phyloP scores from a whole-genome alignment of 2,888 invertebrate genomes.

The Belgica antarctica region DNA sequence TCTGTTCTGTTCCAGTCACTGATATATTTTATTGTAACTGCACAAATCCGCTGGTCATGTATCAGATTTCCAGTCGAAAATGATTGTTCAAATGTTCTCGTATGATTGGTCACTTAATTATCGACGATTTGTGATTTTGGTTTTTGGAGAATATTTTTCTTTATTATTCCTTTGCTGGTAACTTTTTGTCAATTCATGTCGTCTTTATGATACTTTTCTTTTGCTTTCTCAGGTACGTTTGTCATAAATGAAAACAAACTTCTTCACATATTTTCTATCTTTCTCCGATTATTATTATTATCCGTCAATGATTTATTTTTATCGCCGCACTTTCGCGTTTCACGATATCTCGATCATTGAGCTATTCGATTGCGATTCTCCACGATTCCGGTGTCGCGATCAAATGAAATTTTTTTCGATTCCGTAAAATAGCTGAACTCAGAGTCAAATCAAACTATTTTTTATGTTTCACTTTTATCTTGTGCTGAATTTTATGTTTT shows the following conservation, averaged over 20 bases:
- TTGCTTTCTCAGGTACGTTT: conserved; percentile 10
- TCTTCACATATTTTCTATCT: background rate
- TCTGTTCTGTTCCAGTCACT: background rate
- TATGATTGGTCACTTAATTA: conserved; percentile 20
- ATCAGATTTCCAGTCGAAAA: conserved; percentile 5
- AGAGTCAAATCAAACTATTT: conserved; percentile 29
- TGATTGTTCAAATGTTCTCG: background rate
- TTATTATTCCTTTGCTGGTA: conserved; percentile 8
- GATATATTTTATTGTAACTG: background rate
- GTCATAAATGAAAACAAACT: no score
- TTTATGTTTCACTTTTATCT: conserved; percentile 21
- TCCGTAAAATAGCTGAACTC: conserved; percentile 17
- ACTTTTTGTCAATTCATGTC: conserved; percentile 5
- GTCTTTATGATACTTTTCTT: background rate
- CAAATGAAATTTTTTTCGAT: conserved; percentile 10
- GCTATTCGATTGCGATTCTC: background rate
- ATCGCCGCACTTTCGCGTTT: conserved; percentile 19
- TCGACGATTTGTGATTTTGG: background rate
- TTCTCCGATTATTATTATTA: background rate
- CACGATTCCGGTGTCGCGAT: background rate
- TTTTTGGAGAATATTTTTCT: conserved; percentile 16
- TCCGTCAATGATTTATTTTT: conserved; percentile 9
- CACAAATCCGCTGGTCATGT: background rate
- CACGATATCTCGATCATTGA: conserved; percentile 14
- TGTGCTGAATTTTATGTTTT: background rate